phyloP scores from a whole-genome alignment of 1,140 invertebrate species.

The Neodiprion fabricii region DNA sequence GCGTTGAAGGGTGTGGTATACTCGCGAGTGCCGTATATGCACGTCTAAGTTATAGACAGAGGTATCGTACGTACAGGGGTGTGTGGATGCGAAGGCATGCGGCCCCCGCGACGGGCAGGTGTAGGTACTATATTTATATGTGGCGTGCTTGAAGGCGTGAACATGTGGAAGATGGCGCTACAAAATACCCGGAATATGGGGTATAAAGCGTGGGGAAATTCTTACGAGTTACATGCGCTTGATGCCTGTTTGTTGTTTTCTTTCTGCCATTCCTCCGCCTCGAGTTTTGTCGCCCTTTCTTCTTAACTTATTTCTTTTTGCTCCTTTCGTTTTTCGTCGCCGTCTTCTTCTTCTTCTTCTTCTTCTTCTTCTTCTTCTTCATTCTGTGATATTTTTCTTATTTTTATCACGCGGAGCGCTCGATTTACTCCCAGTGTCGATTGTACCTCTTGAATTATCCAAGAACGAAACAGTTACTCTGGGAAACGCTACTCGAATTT shows the following conservation, averaged over 20 bases:
- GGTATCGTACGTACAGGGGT: too few species aligned
- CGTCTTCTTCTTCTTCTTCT: background rate
- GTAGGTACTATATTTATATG: background rate
- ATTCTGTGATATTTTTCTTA: background rate
- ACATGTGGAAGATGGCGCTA: conserved; percentile 6
- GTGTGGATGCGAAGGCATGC: too few species aligned
- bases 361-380: background rate
- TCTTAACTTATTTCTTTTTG: background rate
- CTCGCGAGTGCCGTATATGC: too few species aligned
- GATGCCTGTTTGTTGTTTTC: conserved; percentile 2
- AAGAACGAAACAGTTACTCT: background rate
- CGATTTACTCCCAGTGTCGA: background rate
- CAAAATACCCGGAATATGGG: conserved; percentile 7
- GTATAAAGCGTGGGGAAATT: background rate
- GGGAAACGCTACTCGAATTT: background rate
- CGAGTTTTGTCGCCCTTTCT: background rate
- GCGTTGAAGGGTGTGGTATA: too few species aligned
- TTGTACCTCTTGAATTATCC: conserved; percentile 1
- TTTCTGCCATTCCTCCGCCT: background rate
- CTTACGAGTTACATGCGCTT: background rate
- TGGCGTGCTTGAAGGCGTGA: background rate
- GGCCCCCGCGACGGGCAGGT: too few species aligned
- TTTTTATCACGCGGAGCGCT: background rate
- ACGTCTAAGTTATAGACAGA: too few species aligned
- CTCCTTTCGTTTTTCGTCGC: background rate